Evolutionary conservation across 2,113 vertebrate species (phyloP).

Genomic region (Pangasianodon hypophthalmus): DNA sequence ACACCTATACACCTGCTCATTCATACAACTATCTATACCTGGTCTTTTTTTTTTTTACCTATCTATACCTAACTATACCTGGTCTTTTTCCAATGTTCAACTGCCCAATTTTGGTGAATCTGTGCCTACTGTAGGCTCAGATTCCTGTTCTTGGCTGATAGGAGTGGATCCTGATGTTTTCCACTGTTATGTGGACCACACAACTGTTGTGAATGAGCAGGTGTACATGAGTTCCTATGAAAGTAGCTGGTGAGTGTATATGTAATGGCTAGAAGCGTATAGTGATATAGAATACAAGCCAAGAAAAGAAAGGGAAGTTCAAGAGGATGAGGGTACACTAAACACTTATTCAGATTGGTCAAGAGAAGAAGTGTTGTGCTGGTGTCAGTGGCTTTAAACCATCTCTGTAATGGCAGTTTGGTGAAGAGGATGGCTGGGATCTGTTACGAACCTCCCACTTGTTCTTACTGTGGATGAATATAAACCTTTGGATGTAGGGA

Average conservation of each 20-base stretch:
- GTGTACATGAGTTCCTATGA: neutral
- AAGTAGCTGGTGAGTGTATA: neutral
- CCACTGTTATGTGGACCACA: neutral
- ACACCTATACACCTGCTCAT: neutral
- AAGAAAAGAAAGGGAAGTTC: neutral
- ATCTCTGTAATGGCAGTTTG: neutral
- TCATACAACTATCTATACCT: neutral
- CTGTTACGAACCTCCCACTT: neutral
- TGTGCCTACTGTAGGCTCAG: neutral
- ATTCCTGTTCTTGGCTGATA: neutral
- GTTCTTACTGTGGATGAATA: neutral
- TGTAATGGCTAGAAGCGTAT: neutral
- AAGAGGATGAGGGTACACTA: neutral
- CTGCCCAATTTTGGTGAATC: neutral
- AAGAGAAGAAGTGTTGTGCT: neutral
- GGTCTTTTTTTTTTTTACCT: neutral
- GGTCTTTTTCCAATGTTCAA: neutral
- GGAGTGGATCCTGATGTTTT: neutral
- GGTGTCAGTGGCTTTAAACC: neutral
- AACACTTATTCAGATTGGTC: neutral
- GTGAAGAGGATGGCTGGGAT: neutral
- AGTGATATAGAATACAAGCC: neutral
- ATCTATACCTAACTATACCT: neutral
- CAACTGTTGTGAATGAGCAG: neutral
- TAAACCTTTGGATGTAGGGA: neutral